Percentiles rank a stretch among this genome's conserved stretches.
These are phyloP conservation scores for Melanotaenia nigrans DNA, from an alignment of 2,797 vertebrate genomes.

Conservation along the genomic window DNA sequence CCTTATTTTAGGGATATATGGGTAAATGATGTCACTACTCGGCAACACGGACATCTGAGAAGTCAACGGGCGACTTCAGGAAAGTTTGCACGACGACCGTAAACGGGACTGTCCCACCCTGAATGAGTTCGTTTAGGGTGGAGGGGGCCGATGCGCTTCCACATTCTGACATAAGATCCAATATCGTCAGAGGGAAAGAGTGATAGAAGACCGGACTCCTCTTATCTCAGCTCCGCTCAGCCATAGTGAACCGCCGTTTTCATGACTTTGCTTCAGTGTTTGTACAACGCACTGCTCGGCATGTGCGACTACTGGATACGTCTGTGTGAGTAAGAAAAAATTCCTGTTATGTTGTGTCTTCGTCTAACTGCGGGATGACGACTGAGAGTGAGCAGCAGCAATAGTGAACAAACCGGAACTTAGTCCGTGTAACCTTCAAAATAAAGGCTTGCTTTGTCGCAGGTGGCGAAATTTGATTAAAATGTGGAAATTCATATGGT, in stretches of 20 bases:
- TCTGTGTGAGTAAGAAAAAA: constrained; percentile 71
- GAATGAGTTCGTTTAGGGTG: constrained; percentile 15
- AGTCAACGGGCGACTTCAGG: not conserved
- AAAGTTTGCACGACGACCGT: constrained; percentile 4
- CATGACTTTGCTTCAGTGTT: constrained; percentile 62
- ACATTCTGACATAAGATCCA: constrained; percentile 73
- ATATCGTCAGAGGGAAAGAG: constrained; percentile 58
- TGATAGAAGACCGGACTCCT: constrained; percentile 33
- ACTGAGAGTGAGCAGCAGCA: constrained; percentile 17
- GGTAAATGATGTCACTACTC: not conserved
- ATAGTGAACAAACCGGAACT: constrained; percentile 25
- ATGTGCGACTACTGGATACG: constrained; percentile 74
- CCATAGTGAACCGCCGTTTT: not conserved
- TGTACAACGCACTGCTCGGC: constrained; percentile 61
- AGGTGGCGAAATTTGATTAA: no score
- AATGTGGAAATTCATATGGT: not conserved
- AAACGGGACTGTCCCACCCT: constrained; percentile 65
- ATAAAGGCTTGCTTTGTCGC: constrained; percentile 20
- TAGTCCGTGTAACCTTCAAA: constrained; percentile 22
- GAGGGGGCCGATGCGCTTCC: constrained; percentile 60
- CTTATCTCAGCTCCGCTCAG: not conserved
- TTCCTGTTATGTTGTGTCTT: constrained; percentile 40
- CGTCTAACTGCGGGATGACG: constrained; percentile 19
- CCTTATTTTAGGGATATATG: not conserved
- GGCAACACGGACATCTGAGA: not conserved